Conservation (phyloP, 2,888 invertebrate genomes). For the Alsophila aescularia region DNA sequence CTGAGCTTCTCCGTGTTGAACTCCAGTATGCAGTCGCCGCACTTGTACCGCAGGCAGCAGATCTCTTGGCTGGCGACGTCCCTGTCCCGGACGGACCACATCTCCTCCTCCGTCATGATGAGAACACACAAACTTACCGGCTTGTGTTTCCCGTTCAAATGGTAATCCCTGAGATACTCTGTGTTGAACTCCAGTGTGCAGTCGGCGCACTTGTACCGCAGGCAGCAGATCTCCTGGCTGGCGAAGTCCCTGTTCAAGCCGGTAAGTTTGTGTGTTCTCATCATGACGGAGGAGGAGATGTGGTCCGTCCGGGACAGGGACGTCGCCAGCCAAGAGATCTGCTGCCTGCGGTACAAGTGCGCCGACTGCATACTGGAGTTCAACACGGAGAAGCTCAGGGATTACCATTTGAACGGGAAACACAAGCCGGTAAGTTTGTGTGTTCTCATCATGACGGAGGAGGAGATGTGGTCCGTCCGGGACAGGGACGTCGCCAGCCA, state of each 20-base stretch:
- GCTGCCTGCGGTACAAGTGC: constrained; percentile 57
- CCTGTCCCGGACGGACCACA: too few species aligned
- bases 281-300: too few species aligned
- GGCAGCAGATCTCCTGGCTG: constrained; percentile 53
- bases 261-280: too few species aligned
- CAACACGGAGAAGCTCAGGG: constrained; percentile 59
- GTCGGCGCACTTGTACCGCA: constrained; percentile 57
- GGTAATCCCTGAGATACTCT: constrained; percentile 56
- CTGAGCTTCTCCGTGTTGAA: too few species aligned
- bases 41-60: too few species aligned
- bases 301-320: constrained; percentile 53
- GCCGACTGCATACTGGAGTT: constrained; percentile 60
- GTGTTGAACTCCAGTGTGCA: constrained; percentile 67
- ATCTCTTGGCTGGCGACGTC: too few species aligned
- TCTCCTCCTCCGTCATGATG: too few species aligned
- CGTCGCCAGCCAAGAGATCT: constrained; percentile 53
- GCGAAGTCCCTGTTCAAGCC: constrained; percentile 51
- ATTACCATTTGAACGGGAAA: constrained; percentile 60
- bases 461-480: too few species aligned
- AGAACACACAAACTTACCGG: constrained; percentile 52
- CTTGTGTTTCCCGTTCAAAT: constrained; percentile 62
- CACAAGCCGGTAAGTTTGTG: constrained; percentile 63
- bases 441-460: too few species aligned
- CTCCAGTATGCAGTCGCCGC: too few species aligned
- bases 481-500: too few species aligned